Percentiles rank a stretch among this genome's conserved stretches.
Evolutionary conservation across 2,888 invertebrate genomes (phyloP).

Genomic region (Myopa testacea): DNA sequence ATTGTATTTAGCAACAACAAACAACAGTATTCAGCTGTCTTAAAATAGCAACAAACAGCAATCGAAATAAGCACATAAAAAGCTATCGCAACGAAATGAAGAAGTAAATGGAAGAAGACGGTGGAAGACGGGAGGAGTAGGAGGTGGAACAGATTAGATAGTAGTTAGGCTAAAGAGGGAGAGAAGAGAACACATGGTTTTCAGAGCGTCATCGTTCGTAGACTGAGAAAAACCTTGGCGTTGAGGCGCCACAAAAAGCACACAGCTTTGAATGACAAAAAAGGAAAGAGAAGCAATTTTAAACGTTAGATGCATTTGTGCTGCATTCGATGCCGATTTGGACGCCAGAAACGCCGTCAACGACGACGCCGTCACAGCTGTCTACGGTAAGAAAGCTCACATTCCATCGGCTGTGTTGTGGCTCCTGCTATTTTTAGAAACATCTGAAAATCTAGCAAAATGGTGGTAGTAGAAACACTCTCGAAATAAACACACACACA

Average conservation of each 20-base stretch:
- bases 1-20: constrained; percentile 4
- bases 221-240: not conserved
- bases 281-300: too few species aligned
- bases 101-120: not conserved
- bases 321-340: too few species aligned
- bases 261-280: too few species aligned
- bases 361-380: not conserved
- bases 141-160: too few species aligned
- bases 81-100: not conserved
- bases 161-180: not conserved
- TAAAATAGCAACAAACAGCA: not conserved
- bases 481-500: too few species aligned
- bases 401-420: not conserved
- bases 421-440: constrained; percentile 23
- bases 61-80: not conserved
- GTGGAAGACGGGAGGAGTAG: not conserved
- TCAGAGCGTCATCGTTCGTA: not conserved
- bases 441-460: not conserved
- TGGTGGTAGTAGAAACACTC: not conserved
- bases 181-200: constrained; percentile 5
- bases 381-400: constrained; percentile 8
- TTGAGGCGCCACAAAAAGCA: not conserved
- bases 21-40: not conserved
- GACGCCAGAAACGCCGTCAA: not conserved
- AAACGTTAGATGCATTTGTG: too few species aligned